Base-by-base conservation (phyloP, 23 tunicate species). In the Phallusia fumigata region DNA sequence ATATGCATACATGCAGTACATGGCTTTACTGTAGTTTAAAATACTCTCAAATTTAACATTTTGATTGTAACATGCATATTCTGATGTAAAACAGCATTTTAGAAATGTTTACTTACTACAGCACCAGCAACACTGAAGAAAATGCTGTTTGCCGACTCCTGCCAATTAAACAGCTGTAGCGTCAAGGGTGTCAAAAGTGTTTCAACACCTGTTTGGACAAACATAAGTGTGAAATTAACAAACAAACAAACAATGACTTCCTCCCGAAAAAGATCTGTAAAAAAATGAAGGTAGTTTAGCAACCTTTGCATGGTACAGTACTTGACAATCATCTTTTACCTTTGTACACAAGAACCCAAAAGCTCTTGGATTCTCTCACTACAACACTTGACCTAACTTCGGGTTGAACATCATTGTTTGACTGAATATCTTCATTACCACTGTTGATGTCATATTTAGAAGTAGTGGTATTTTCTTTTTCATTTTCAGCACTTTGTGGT, bases 191-290 rank as follows among this genome's bases (percentile, higher is more conserved):
- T 92, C 19, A 84, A 31, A 31, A 90, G 32, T 31, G 97, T 88
- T 80, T 92, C 97, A 19, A 82, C 44, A 10, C 91, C 92, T 19
- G 97, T 92, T 84, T 92, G 97, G 8, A 82, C 73, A 76, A 92
- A 92, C 97, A 92, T 92, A 22, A 92, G n/a, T 34, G 65, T 50
- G 64, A 92, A 92, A 16, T 88, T 84, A 13, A 86, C 53, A 34
- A 77, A 53, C 33, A 92, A 79, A 64, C 97, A 92, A 31, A 92
- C 97, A 2, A 92, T 85, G 19, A 92, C 92, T 84, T 92, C 97
- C 69, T 92, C 97, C 30, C 89, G 82, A 58, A 92, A 72, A 31
- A 92, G 84, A 51, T 92, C 97, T 88, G 64, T 10, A 30, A 74
- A 74, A 74, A 33, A 74, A n/a, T n/a, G 5, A 40, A 40, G 10